phyloP scores from a whole-genome alignment of 35 echinoderm and acorn worm genomes.

The Ophiothrix spiculata region DNA sequence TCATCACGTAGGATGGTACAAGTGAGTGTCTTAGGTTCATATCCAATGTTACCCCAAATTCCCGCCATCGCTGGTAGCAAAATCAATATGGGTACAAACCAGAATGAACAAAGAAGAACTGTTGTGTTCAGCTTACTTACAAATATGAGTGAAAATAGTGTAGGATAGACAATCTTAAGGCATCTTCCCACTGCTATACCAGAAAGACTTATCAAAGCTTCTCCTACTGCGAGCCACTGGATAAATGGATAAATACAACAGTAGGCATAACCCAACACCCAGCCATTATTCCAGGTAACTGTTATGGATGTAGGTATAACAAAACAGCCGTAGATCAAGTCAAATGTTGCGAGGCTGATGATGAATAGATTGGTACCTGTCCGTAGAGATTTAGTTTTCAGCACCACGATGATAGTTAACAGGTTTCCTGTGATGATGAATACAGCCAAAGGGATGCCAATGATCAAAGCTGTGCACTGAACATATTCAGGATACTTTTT shows the following conservation, averaged over 20 bases:
- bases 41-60: conserved; percentile 32
- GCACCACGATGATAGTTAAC: conserved; percentile 30
- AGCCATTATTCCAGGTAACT: conserved; percentile 16
- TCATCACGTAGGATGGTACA: conserved; percentile 33
- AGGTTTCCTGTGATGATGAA: conserved; percentile 23
- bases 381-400: conserved; percentile 19
- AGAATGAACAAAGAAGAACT: background rate
- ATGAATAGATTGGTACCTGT: conserved; percentile 33
- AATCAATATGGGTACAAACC: conserved; percentile 30
- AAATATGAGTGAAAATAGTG: conserved; percentile 16
- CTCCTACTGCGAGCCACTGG: conserved; percentile 21
- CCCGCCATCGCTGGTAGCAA: conserved; percentile 37
- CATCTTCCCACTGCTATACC: conserved; percentile 25
- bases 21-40: conserved; percentile 36
- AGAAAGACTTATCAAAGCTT: conserved; percentile 26
- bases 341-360: conserved; percentile 26
- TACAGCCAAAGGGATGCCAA: conserved; percentile 29
- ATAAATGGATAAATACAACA: conserved; percentile 23
- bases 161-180: conserved; percentile 29
- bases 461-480: conserved; percentile 2
- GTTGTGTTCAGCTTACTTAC: background rate
- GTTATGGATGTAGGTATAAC: conserved; percentile 28
- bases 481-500: too few relatives aligned
- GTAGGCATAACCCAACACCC: conserved; percentile 27
- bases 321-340: conserved; percentile 29